A percentile compares a stretch with the other conserved stretches of the same genome.
phyloP scores from a whole-genome alignment of 2,797 vertebrate species.

The Gambusia yucatana region DNA sequence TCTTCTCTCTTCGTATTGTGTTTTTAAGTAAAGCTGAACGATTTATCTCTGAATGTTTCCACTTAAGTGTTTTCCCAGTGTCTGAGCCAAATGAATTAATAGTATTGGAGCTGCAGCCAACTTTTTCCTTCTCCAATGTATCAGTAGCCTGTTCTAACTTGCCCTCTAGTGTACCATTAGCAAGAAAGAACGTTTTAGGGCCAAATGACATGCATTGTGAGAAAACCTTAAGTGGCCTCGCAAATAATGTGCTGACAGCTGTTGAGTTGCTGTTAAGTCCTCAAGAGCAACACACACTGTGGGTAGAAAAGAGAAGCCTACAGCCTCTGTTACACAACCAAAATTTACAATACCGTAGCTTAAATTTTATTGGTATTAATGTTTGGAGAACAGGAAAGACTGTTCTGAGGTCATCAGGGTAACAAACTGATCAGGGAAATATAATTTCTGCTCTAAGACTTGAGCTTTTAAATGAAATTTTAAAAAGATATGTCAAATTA shows the following conservation, averaged over 20 bases:
- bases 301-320: neutral
- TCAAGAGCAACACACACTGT: neutral
- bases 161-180: neutral
- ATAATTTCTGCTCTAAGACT: neutral
- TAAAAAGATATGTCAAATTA: neutral
- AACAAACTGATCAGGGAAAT: neutral
- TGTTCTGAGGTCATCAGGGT: neutral
- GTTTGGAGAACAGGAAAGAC: neutral
- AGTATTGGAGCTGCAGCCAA: neutral
- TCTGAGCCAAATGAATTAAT: neutral
- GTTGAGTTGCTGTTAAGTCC: neutral
- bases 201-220: neutral
- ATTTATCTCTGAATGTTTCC: neutral
- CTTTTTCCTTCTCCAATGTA: neutral
- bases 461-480: neutral
- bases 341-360: neutral
- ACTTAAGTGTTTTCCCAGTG: neutral
- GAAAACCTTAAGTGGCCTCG: no score
- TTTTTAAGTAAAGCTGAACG: neutral
- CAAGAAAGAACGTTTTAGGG: neutral
- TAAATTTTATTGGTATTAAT: neutral
- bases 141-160: neutral
- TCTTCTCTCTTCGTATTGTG: neutral
- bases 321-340: neutral
- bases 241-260: neutral